phyloP scores from a whole-genome alignment of 2,888 invertebrate species.

The Rhagonycha fulva region DNA sequence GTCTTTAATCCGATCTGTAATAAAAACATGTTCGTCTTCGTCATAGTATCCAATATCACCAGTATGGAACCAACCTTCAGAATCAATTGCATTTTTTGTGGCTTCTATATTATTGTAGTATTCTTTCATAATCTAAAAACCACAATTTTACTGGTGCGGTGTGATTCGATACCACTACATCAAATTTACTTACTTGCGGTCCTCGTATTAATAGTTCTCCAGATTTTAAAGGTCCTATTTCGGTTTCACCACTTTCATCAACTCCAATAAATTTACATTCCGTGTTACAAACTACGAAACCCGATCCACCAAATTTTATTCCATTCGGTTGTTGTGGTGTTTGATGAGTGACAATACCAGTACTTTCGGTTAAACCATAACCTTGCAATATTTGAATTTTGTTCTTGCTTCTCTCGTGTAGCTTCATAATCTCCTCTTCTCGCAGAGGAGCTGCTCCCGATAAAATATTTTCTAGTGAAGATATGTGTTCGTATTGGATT shows the following conservation, averaged over 20 bases:
- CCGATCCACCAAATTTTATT: slow-evolving; percentile 29
- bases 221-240: slow-evolving; percentile 52
- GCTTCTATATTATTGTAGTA: slow-evolving; percentile 77
- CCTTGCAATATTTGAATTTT: slow-evolving; percentile 46
- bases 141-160: not conserved
- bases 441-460: slow-evolving; percentile 75
- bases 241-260: slow-evolving; percentile 43
- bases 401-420: slow-evolving; percentile 55
- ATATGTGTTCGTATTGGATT: slow-evolving; percentile 61
- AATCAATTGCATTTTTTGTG: slow-evolving; percentile 66
- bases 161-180: no score
- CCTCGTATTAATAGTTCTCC: slow-evolving; percentile 79
- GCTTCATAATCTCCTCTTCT: slow-evolving; percentile 59
- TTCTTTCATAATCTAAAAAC: slow-evolving; percentile 74
- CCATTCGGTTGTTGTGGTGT: slow-evolving; percentile 1
- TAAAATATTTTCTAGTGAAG: slow-evolving; percentile 59
- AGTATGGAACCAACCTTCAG: slow-evolving; percentile 74
- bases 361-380: slow-evolving; percentile 76
- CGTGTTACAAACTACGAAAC: slow-evolving; percentile 63
- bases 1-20: slow-evolving; percentile 80
- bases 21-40: slow-evolving; percentile 66
- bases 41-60: slow-evolving; percentile 67
- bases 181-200: slow-evolving; percentile 61
- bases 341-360: slow-evolving; percentile 48
- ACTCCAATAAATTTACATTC: slow-evolving; percentile 65